Percentiles rank a stretch among this genome's conserved stretches.
Evolutionary conservation across 2,888 invertebrate species (phyloP).

Genomic region (Oscheius sp.): DNA sequence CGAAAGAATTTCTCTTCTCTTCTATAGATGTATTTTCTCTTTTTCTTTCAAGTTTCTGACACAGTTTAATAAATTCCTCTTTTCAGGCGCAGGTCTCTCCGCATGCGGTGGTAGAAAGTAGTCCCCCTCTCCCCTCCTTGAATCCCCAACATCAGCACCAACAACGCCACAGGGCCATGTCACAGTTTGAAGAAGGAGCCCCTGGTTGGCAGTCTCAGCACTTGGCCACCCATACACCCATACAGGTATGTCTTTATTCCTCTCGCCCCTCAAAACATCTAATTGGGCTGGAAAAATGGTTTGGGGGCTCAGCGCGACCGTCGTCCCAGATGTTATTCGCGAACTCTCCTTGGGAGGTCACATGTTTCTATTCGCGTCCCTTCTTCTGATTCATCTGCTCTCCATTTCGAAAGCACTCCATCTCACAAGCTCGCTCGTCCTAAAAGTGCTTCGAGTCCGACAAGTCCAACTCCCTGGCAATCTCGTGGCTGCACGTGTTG

Average conservation of each 20-base stretch:
- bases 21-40: slow-evolving; percentile 13
- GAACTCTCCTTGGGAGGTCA: not conserved
- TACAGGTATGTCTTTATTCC: slow-evolving; percentile 37
- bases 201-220: slow-evolving; percentile 36
- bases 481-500: slow-evolving; percentile 11
- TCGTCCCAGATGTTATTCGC: no score
- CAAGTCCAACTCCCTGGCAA: not conserved
- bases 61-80: not conserved
- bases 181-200: slow-evolving; percentile 36
- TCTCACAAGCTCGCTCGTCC: no score
- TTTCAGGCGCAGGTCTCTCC: slow-evolving; percentile 26
- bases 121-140: not conserved
- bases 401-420: no score
- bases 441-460: slow-evolving; percentile 18
- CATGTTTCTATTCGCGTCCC: not conserved
- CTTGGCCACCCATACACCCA: slow-evolving; percentile 41
- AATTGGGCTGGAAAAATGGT: no score
- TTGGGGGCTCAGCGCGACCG: no score
- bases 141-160: not conserved
- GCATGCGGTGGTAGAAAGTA: slow-evolving; percentile 29
- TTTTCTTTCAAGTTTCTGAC: not conserved
- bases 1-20: not conserved
- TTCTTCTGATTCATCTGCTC: no score
- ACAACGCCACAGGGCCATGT: slow-evolving; percentile 24
- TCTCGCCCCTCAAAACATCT: no score